Conservation (phyloP, 1,140 invertebrate species). For the Sinella curviseta region DNA sequence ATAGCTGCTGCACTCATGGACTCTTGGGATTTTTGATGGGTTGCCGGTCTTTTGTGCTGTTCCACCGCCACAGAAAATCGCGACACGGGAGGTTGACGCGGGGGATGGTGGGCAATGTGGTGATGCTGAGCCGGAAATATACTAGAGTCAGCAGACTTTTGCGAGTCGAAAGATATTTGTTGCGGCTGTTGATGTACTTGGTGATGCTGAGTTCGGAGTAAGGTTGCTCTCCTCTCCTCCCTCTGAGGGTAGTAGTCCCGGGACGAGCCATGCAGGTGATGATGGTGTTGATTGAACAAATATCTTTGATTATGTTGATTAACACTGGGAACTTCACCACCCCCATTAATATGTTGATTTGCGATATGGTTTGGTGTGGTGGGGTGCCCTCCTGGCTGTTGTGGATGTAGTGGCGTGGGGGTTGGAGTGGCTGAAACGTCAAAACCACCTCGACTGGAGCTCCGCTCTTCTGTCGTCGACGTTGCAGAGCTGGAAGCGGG, state of each 20-base stretch:
- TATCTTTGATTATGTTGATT: neutral
- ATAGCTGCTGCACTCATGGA: neutral
- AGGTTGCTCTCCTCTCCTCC: constrained; percentile 9
- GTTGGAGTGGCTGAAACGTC: neutral
- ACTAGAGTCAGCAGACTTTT: neutral
- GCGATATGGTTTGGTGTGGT: constrained; percentile 1
- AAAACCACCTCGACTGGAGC: constrained; percentile 3
- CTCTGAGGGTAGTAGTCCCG: constrained; percentile 22
- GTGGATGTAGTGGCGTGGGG: neutral
- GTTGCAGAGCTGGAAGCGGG: constrained; percentile 24
- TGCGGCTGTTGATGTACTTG: neutral
- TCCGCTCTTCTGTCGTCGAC: constrained; percentile 17
- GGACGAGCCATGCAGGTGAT: neutral
- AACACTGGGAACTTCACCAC: neutral
- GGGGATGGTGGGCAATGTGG: constrained; percentile 25
- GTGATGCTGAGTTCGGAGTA: neutral
- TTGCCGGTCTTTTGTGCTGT: constrained; percentile 6
- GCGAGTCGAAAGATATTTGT: neutral
- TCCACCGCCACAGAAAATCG: neutral
- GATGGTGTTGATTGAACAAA: neutral
- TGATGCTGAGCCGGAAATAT: constrained; percentile 32
- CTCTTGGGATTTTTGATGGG: constrained; percentile 10
- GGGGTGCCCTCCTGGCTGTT: constrained; percentile 24
- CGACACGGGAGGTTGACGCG: constrained; percentile 1
- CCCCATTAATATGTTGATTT: neutral